Evolutionary conservation across 2,113 vertebrate species (phyloP).

Genomic region (Barnardius zonarius): DNA sequence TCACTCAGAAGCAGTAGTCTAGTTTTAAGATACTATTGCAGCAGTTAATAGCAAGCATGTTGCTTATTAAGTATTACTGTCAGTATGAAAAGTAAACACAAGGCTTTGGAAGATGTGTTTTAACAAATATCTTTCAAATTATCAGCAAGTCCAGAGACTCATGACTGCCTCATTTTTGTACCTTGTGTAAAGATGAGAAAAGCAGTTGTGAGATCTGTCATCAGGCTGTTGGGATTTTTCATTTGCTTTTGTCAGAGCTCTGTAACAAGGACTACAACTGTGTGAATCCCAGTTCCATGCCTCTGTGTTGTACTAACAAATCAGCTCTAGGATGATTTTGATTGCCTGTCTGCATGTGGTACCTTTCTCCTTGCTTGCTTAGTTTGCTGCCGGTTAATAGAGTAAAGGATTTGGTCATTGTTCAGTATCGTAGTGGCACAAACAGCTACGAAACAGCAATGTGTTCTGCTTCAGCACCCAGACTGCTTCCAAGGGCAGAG

Average conservation of each 20-base stretch:
- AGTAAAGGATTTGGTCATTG: not conserved
- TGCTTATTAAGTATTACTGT: not conserved
- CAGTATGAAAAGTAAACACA: not conserved
- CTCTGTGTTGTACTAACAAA: not conserved
- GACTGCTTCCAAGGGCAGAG: not conserved
- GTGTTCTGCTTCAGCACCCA: not conserved
- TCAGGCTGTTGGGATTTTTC: not conserved
- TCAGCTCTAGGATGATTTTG: not conserved
- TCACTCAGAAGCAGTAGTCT: not conserved
- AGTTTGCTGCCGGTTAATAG: not conserved
- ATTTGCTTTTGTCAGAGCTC: conserved; percentile 9
- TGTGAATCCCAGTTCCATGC: not conserved
- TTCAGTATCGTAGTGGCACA: not conserved
- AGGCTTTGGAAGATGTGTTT: not conserved
- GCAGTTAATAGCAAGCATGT: not conserved
- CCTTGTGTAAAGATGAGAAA: not conserved
- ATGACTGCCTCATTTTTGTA: not conserved
- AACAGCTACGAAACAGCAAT: not conserved
- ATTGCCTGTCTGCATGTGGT: conserved; percentile 18
- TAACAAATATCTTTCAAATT: not conserved
- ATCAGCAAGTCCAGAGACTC: not conserved
- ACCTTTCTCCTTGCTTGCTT: conserved; percentile 1
- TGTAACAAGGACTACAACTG: conserved; percentile 48
- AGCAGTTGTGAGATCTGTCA: not conserved
- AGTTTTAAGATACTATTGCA: not conserved